These are phyloP conservation scores for Platalea minor DNA, from an alignment of 2,797 vertebrate species.

Conservation along the genomic window DNA sequence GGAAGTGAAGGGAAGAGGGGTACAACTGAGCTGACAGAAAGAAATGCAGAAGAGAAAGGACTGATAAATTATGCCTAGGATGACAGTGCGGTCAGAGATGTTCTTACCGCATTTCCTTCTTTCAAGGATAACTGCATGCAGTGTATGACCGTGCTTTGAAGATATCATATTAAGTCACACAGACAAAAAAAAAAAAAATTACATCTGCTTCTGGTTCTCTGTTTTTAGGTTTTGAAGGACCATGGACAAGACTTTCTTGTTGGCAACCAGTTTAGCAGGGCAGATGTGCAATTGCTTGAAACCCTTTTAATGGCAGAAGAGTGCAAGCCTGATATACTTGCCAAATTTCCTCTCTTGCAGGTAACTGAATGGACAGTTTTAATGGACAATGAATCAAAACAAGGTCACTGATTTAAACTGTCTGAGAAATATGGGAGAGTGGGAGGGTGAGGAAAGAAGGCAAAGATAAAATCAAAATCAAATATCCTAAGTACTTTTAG, in stretches of 20 bases:
- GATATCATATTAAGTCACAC: not conserved
- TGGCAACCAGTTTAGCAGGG: slow-evolving; percentile 81
- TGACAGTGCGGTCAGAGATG: not conserved
- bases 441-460: not conserved
- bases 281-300: slow-evolving; percentile 86
- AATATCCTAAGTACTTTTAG: not conserved
- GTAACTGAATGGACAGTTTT: slow-evolving; percentile 47
- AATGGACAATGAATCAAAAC: not conserved
- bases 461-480: not conserved
- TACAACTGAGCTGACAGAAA: not conserved
- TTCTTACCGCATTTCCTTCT: not conserved
- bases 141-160: not conserved
- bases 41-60: not conserved
- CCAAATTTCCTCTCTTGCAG: slow-evolving; percentile 78
- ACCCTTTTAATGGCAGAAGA: slow-evolving; percentile 86
- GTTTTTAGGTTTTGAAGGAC: slow-evolving; percentile 74
- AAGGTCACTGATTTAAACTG: not conserved
- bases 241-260: slow-evolving; percentile 79
- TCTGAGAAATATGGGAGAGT: not conserved
- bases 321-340: slow-evolving; percentile 70
- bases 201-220: not conserved
- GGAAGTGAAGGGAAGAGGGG: not conserved
- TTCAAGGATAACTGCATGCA: not conserved
- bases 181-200: not conserved
- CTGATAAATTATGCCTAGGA: not conserved